phyloP scores from a whole-genome alignment of 2,113 vertebrate species.

The Myotis brandtii region DNA sequence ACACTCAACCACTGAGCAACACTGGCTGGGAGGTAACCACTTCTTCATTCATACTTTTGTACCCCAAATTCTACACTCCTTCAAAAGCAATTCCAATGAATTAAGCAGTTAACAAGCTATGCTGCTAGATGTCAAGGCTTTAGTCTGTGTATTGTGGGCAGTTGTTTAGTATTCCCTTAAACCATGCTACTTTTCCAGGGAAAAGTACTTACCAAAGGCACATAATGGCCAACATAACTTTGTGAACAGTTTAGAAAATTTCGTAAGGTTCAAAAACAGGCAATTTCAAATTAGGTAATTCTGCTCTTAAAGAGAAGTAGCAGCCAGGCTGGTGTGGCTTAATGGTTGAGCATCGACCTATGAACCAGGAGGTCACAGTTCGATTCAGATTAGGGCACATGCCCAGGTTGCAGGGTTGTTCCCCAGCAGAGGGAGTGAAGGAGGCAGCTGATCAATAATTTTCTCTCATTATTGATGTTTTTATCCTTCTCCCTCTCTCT shows the following conservation, averaged over 20 bases:
- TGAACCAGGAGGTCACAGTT: no score
- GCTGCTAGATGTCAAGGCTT: neutral
- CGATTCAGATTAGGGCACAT: no score
- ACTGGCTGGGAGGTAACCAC: neutral
- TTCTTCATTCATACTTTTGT: slow-evolving; percentile 7
- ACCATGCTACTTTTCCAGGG: slow-evolving; percentile 59
- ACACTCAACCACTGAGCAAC: no score
- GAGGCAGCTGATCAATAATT: no score
- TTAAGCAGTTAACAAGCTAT: neutral
- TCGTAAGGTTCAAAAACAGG: slow-evolving; percentile 26
- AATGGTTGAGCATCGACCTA: no score
- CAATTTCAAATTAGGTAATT: slow-evolving; percentile 53
- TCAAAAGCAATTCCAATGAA: slow-evolving; percentile 44
- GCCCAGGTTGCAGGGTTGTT: no score
- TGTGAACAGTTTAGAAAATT: slow-evolving; percentile 37
- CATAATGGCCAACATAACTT: slow-evolving; percentile 46
- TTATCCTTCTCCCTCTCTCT: no score
- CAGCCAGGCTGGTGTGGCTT: neutral
- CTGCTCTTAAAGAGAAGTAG: neutral
- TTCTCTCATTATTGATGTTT: no score
- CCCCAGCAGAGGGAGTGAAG: no score
- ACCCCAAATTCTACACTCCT: slow-evolving; percentile 10
- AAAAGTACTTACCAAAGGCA: slow-evolving; percentile 31
- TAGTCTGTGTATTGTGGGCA: neutral
- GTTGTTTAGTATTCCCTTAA: slow-evolving; percentile 26